Conservation (phyloP, 2,113 vertebrate species). For the Ramphastos sulfuratus region DNA sequence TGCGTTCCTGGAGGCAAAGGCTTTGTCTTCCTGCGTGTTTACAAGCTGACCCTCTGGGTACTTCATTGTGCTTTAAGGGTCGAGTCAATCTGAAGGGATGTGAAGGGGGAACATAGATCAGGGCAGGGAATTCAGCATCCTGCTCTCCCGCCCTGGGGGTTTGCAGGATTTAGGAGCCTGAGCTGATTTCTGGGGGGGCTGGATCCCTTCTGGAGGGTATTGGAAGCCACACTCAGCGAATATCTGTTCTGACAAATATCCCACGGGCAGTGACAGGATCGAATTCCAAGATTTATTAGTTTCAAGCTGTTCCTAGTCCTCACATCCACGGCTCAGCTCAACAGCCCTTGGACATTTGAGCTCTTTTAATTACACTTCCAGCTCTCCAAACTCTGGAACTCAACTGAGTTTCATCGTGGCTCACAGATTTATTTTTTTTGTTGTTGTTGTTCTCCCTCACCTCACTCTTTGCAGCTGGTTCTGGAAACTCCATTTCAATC, state of each 20-base stretch:
- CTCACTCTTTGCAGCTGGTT: background rate
- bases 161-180: background rate
- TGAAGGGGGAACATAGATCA: accelerated
- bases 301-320: background rate
- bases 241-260: background rate
- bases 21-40: background rate
- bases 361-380: conserved; percentile 9
- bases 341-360: background rate
- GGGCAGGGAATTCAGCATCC: background rate
- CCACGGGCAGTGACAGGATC: background rate
- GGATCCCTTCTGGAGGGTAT: background rate
- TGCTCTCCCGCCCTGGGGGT: background rate
- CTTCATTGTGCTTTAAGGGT: background rate
- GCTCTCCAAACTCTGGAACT: background rate
- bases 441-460: background rate
- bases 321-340: background rate
- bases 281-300: background rate
- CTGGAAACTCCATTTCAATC: background rate
- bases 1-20: background rate
- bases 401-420: background rate
- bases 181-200: background rate
- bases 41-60: conserved; percentile 2
- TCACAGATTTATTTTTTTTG: background rate
- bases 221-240: background rate
- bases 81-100: accelerated